Evolutionary conservation across 64 coral and sea anemone genomes (phyloP).

Genomic region (Orbicella faveolata): DNA sequence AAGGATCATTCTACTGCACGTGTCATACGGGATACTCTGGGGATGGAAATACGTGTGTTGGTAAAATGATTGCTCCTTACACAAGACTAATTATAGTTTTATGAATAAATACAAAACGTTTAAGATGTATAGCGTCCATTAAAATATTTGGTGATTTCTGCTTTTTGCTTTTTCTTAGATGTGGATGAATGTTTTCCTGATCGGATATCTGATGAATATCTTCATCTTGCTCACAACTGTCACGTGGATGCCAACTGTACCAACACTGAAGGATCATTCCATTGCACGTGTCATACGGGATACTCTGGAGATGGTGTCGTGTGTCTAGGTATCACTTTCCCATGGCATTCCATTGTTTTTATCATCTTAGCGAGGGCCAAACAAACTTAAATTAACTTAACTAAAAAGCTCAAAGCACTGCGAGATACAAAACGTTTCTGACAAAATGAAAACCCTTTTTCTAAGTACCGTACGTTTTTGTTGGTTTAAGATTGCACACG

Average conservation of each 20-base stretch:
- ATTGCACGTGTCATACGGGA: constrained; percentile 66
- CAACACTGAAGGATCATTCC: constrained; percentile 70
- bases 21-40: constrained; percentile 66
- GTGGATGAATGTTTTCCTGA: constrained; percentile 63
- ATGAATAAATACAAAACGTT: neutral
- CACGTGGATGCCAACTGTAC: constrained; percentile 71
- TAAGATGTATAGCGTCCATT: neutral
- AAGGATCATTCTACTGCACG: constrained; percentile 55
- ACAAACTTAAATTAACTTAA: neutral
- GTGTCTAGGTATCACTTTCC: constrained; percentile 42
- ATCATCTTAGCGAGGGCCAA: neutral
- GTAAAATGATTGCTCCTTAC: neutral
- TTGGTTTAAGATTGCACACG: neutral
- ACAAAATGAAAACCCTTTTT: too few species aligned
- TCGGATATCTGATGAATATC: constrained; percentile 33
- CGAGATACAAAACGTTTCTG: too few species aligned
- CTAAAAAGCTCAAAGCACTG: neutral
- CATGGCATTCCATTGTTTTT: neutral
- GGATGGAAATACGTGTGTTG: constrained; percentile 53
- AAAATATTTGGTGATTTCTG: neutral
- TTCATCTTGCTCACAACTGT: constrained; percentile 64
- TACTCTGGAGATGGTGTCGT: constrained; percentile 75
- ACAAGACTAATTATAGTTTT: too few species aligned
- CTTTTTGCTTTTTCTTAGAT: constrained; percentile 14
- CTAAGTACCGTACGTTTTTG: too few species aligned